Conservation (phyloP, 2,888 invertebrate genomes). For the Altica lythri region DNA sequence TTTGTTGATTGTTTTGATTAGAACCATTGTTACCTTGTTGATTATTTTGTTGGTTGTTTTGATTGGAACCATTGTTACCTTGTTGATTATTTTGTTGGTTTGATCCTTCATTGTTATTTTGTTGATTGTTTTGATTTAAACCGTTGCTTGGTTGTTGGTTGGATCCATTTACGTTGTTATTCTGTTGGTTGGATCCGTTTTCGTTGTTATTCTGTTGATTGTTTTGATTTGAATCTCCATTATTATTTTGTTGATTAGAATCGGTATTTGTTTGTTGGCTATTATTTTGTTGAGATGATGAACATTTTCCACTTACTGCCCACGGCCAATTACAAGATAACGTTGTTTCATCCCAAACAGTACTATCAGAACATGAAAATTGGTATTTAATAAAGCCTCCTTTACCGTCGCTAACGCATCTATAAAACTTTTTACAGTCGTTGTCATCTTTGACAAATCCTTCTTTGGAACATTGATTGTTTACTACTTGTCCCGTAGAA, state of each 20-base stretch:
- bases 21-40: slow-evolving; percentile 10
- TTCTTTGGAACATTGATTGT: slow-evolving; percentile 54
- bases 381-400: slow-evolving; percentile 68
- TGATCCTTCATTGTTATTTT: slow-evolving; percentile 11
- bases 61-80: slow-evolving; percentile 8
- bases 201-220: slow-evolving; percentile 33
- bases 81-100: slow-evolving; percentile 13
- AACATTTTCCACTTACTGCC: slow-evolving; percentile 55
- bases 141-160: slow-evolving; percentile 23
- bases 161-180: slow-evolving; percentile 31
- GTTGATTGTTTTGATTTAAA: slow-evolving; percentile 16
- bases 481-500: slow-evolving; percentile 21
- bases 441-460: slow-evolving; percentile 65
- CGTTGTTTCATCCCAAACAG: slow-evolving; percentile 73
- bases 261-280: slow-evolving; percentile 2
- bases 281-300: slow-evolving; percentile 3
- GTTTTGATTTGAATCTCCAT: slow-evolving; percentile 32
- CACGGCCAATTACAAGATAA: slow-evolving; percentile 74
- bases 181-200: slow-evolving; percentile 28
- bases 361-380: slow-evolving; percentile 74
- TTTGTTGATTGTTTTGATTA: neutral
- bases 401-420: slow-evolving; percentile 70
- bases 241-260: slow-evolving; percentile 17
- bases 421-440: slow-evolving; percentile 76
- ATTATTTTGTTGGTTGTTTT: slow-evolving; percentile 15